Evolutionary conservation across 2,797 vertebrate species (phyloP).

Genomic region (Malacoctenus gilli): DNA sequence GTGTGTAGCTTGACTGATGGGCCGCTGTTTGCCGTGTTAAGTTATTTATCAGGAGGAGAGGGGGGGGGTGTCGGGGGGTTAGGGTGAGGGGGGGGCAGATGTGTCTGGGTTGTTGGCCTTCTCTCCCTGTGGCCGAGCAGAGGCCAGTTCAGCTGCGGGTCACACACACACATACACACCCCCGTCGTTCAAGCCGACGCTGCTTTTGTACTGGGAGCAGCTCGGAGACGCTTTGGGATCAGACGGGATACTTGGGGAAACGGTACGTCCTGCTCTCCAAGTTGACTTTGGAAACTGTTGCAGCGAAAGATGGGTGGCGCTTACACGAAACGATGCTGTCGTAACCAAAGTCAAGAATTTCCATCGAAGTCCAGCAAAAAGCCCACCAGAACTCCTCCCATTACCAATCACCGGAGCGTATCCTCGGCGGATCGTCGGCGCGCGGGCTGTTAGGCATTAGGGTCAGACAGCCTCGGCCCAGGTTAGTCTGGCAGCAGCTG

Average conservation of each 20-base stretch:
- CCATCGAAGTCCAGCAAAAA: conserved; percentile 2
- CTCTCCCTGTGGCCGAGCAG: conserved; percentile 54
- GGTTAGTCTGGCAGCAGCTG: conserved; percentile 42
- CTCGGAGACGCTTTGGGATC: too few species aligned
- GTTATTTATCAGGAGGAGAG: conserved; percentile 72
- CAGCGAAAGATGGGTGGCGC: too few species aligned
- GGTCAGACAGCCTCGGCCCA: conserved; percentile 34
- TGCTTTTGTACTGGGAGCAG: too few species aligned
- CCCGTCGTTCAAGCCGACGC: too few species aligned
- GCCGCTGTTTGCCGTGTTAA: conserved; percentile 74
- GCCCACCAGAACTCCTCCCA: not conserved
- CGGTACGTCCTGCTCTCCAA: not conserved
- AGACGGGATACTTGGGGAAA: too few species aligned
- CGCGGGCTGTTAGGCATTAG: conserved; percentile 33
- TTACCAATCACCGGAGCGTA: conserved; percentile 10
- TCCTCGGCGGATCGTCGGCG: conserved; percentile 29
- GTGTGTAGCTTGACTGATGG: conserved; percentile 70
- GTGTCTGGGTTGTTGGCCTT: conserved; percentile 57
- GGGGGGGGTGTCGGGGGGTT: conserved; percentile 31
- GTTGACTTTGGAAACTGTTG: too few species aligned
- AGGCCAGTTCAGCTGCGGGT: conserved; percentile 74
- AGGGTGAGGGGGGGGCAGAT: conserved; percentile 35
- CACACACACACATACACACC: conserved; percentile 43
- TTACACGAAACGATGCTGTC: too few species aligned
- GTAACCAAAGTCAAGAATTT: not conserved